These are phyloP conservation scores for Halcyon badia DNA, from an alignment of 2,797 vertebrate species.

Conservation along the genomic window DNA sequence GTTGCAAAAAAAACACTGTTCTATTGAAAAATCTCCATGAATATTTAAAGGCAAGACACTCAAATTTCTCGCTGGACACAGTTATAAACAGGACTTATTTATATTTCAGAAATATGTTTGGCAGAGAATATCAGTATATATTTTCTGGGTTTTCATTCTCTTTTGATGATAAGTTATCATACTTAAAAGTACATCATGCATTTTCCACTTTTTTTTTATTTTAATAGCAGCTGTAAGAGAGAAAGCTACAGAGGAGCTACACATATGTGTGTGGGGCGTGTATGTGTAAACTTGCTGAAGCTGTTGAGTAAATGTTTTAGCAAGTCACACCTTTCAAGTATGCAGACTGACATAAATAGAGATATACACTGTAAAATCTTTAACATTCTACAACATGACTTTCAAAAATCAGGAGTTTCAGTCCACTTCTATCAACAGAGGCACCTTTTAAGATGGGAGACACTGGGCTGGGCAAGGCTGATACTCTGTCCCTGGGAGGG, in stretches of 20 bases:
- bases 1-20: neutral
- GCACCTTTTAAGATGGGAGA: accelerated
- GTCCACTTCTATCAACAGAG: neutral
- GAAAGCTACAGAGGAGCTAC: neutral
- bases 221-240: neutral
- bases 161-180: neutral
- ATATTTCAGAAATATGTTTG: slow-evolving; percentile 42
- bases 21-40: neutral
- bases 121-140: neutral
- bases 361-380: neutral
- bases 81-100: slow-evolving; percentile 16
- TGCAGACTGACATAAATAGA: neutral
- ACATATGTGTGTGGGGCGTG: neutral
- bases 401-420: neutral
- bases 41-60: slow-evolving; percentile 11
- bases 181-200: neutral
- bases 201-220: neutral
- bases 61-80: slow-evolving; percentile 32
- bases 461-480: neutral
- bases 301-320: slow-evolving; percentile 1
- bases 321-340: neutral
- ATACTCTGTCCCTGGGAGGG: neutral
- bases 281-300: neutral
- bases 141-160: slow-evolving; percentile 10
- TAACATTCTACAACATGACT: neutral